phyloP scores from a whole-genome alignment of 2,888 invertebrate species.

The Cheilosia variabilis region DNA sequence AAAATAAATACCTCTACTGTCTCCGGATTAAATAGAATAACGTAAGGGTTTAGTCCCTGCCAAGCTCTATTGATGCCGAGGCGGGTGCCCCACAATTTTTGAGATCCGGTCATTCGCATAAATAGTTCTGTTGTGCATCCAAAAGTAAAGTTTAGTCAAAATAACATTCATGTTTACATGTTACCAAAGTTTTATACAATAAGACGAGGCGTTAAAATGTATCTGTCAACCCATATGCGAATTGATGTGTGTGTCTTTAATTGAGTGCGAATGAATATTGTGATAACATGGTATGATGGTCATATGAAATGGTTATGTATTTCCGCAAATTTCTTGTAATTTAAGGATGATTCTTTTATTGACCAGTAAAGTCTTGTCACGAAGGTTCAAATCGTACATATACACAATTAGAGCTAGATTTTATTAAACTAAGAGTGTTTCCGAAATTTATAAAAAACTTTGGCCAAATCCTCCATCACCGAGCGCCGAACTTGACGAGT shows the following conservation, averaged over 20 bases:
- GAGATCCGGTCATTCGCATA: constrained; percentile 84
- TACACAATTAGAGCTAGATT: too few species aligned
- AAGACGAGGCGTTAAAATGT: constrained; percentile 1
- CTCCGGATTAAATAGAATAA: constrained; percentile 84
- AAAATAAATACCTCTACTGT: constrained; percentile 83
- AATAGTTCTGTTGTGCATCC: constrained; percentile 83
- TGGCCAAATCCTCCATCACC: too few species aligned
- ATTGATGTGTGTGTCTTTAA: background rate
- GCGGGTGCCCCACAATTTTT: constrained; percentile 84
- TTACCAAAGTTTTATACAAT: background rate
- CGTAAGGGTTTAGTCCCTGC: constrained; percentile 84
- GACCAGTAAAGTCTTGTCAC: too few species aligned
- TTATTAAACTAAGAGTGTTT: too few species aligned
- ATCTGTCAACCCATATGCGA: background rate
- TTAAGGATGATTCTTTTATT: too few species aligned
- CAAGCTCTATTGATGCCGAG: constrained; percentile 85
- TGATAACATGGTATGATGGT: too few species aligned
- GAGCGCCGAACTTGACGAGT: too few species aligned
- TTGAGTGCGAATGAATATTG: background rate
- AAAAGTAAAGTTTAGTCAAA: constrained; percentile 40
- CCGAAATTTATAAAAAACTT: too few species aligned
- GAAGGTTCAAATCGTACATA: too few species aligned
- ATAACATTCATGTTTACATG: constrained; percentile 15
- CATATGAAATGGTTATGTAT: too few species aligned
- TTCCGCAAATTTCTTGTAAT: too few species aligned